A percentile compares a stretch with the other conserved stretches of the same genome.
Conservation (phyloP, 2,797 vertebrate genomes). For the Phalanger gymnotis region DNA sequence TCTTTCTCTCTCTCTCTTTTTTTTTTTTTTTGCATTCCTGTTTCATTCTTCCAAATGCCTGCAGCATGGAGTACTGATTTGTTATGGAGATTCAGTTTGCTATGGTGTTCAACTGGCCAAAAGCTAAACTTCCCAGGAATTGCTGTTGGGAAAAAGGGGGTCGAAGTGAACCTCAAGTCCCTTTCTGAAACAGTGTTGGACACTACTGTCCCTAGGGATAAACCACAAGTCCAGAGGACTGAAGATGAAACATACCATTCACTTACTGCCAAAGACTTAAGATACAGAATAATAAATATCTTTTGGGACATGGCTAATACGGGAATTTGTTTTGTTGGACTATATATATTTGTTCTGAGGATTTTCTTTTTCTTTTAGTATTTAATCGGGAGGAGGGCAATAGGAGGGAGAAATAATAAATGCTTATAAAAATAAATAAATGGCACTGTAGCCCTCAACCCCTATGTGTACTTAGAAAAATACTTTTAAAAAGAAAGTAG, state of each 20-base stretch:
- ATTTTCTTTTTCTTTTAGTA: not conserved
- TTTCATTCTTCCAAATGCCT: not conserved
- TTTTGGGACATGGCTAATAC: not conserved
- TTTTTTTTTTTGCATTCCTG: not conserved
- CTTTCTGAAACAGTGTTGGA: not conserved
- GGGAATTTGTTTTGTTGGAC: not conserved
- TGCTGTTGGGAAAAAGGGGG: not conserved
- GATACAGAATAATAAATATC: not conserved
- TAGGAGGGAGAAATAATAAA: not conserved
- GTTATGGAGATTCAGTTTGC: not conserved
- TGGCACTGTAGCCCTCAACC: not conserved
- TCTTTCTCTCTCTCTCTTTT: too few species aligned
- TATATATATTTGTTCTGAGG: not conserved
- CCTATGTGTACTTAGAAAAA: not conserved
- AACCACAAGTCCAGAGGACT: not conserved
- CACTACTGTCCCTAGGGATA: not conserved
- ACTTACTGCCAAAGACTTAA: not conserved
- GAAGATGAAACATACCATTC: not conserved
- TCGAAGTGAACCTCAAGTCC: not conserved
- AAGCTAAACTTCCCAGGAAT: not conserved
- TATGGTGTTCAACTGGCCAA: not conserved
- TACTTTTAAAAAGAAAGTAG: not conserved
- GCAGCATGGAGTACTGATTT: not conserved
- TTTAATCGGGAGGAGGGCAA: not conserved
- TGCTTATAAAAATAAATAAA: not conserved